Percentiles rank a stretch among this genome's conserved stretches.
Evolutionary conservation across 2,113 vertebrate genomes (phyloP).

Genomic region (Sprattus sprattus): DNA sequence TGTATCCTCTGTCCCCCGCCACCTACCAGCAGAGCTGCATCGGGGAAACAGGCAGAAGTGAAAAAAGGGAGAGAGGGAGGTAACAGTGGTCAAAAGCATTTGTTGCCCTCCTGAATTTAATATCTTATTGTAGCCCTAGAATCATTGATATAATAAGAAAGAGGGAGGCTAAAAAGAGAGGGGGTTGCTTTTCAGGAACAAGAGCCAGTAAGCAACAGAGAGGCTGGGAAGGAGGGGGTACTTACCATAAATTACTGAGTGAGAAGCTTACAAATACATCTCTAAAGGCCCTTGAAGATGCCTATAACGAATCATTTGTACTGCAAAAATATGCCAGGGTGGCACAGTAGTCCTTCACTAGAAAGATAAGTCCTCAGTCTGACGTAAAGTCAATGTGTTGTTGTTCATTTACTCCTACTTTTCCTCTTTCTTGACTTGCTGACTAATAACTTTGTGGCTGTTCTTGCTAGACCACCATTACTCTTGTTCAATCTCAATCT

Average conservation of each 20-base stretch:
- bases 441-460: conserved; percentile 29
- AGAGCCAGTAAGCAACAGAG: conserved; percentile 34
- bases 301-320: conserved; percentile 42
- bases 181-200: conserved; percentile 38
- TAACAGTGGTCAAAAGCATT: conserved; percentile 5
- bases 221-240: conserved; percentile 7
- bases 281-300: conserved; percentile 44
- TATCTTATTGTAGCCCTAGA: conserved; percentile 46
- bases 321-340: conserved; percentile 31
- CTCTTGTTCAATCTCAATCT: background rate
- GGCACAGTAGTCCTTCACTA: conserved; percentile 14
- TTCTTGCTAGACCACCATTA: background rate
- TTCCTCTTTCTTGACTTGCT: conserved; percentile 19
- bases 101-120: conserved; percentile 46
- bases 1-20: conserved; percentile 28
- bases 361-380: conserved; percentile 24
- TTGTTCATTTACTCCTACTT: too few species aligned
- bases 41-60: background rate
- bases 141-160: conserved; percentile 41
- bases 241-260: conserved; percentile 50
- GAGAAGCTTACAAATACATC: conserved; percentile 42
- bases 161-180: background rate
- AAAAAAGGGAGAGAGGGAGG: background rate
- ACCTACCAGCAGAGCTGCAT: conserved; percentile 5
- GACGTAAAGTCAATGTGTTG: conserved; percentile 14